A percentile compares a stretch with the other conserved stretches of the same genome.
phyloP scores from a whole-genome alignment of 2,113 vertebrate genomes.

The Vulpes lagopus region DNA sequence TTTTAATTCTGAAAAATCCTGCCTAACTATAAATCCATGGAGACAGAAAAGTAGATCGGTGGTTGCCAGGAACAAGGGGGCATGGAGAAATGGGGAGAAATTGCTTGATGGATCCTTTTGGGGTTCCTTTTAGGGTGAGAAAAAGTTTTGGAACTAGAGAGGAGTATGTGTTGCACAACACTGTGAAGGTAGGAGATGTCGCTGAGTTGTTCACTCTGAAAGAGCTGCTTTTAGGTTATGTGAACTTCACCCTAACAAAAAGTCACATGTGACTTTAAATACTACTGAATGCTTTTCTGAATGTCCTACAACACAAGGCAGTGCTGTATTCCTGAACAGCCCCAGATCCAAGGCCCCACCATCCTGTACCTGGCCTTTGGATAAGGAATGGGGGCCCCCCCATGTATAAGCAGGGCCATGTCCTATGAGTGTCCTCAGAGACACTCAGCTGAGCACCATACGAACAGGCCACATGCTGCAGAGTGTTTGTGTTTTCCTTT shows the following conservation, averaged over 20 bases:
- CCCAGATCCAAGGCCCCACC: not conserved
- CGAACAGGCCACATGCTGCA: not conserved
- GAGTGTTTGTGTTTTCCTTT: not conserved
- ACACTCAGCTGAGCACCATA: not conserved
- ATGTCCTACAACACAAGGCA: not conserved
- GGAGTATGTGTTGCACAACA: not conserved
- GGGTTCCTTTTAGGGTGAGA: not conserved
- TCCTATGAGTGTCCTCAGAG: not conserved
- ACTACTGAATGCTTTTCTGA: not conserved
- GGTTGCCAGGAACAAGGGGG: not conserved
- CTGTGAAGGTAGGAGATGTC: not conserved
- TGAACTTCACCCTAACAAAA: not conserved
- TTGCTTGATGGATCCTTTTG: not conserved
- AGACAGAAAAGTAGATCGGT: not conserved
- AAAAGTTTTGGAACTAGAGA: not conserved
- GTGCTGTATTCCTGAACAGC: not conserved
- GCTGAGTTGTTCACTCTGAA: not conserved
- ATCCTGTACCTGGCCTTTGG: not conserved
- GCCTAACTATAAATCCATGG: not conserved
- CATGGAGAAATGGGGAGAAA: too few species aligned
- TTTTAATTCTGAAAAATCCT: conserved; percentile 23
- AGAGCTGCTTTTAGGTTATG: not conserved
- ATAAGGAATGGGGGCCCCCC: not conserved
- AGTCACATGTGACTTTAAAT: not conserved
- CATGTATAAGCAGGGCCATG: accelerated